These are phyloP conservation scores for Phoenicopterus ruber DNA, from an alignment of 2,113 vertebrate species.

Conservation along the genomic window DNA sequence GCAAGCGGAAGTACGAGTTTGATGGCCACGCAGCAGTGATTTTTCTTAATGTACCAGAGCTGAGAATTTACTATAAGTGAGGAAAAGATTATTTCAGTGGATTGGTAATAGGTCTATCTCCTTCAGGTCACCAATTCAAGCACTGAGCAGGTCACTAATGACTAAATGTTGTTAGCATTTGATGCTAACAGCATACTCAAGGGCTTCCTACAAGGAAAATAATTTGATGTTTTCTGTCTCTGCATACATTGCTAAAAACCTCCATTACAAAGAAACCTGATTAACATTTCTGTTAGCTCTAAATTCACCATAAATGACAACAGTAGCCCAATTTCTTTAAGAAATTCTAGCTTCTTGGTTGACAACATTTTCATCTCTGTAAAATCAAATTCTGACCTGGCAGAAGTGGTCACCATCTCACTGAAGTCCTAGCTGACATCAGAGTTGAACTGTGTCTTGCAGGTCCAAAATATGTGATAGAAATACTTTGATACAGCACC, in stretches of 20 bases:
- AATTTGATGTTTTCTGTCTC: neutral
- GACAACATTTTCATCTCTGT: neutral
- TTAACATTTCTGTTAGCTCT: neutral
- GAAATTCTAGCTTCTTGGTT: neutral
- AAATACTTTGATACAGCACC: neutral
- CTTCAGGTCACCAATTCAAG: constrained; percentile 6
- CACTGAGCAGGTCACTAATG: constrained; percentile 25
- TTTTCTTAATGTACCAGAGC: neutral
- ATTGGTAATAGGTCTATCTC: neutral
- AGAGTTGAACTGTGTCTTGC: neutral
- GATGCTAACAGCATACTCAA: neutral
- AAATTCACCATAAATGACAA: neutral
- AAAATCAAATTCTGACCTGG: neutral
- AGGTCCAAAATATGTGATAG: neutral
- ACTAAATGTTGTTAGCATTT: constrained; percentile 8
- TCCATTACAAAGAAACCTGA: neutral
- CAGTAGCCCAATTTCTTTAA: neutral
- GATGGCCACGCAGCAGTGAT: neutral
- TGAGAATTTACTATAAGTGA: neutral
- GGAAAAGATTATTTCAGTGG: neutral
- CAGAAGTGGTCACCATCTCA: neutral
- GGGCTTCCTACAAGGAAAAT: neutral
- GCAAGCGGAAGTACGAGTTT: neutral
- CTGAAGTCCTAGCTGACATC: neutral
- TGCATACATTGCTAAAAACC: neutral